A percentile compares a stretch with the other conserved stretches of the same genome.
Evolutionary conservation across 2,888 invertebrate species (phyloP).

Genomic region (Lapara coniferarum): DNA sequence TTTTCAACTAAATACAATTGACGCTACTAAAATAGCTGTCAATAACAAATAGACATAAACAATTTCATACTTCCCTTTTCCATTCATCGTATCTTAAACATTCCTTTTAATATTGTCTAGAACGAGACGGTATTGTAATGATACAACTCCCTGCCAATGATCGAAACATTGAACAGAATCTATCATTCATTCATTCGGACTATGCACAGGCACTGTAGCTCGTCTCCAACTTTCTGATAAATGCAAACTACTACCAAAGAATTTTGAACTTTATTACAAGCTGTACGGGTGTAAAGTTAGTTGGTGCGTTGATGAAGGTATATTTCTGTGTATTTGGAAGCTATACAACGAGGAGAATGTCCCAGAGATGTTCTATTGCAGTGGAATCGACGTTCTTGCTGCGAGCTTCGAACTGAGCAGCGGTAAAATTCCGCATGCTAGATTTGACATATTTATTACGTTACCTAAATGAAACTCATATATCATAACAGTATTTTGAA

Average conservation of each 20-base stretch:
- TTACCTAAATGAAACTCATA: no score
- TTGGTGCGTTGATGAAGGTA: not conserved
- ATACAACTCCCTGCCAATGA: slow-evolving; percentile 31
- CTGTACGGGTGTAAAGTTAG: not conserved
- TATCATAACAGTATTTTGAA: no score
- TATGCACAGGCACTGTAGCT: slow-evolving; percentile 11
- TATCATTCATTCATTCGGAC: slow-evolving; percentile 23
- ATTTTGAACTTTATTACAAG: not conserved
- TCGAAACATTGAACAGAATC: slow-evolving; percentile 22
- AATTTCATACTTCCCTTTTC: slow-evolving; percentile 3
- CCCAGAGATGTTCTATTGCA: slow-evolving; percentile 60
- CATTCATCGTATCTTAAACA: not conserved
- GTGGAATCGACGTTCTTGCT: slow-evolving; percentile 50
- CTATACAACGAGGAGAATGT: slow-evolving; percentile 56
- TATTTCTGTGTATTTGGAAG: slow-evolving; percentile 27
- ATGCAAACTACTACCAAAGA: no score
- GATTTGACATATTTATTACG: not conserved
- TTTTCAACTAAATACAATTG: no score
- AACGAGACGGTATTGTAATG: not conserved
- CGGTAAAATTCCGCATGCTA: slow-evolving; percentile 47
- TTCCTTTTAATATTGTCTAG: slow-evolving; percentile 1
- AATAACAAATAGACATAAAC: not conserved
- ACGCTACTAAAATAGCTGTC: no score
- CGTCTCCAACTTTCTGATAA: slow-evolving; percentile 22
- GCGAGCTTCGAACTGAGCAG: slow-evolving; percentile 39